These are phyloP conservation scores for Cydia splendana DNA, from an alignment of 1,140 invertebrate genomes.

Conservation along the genomic window DNA sequence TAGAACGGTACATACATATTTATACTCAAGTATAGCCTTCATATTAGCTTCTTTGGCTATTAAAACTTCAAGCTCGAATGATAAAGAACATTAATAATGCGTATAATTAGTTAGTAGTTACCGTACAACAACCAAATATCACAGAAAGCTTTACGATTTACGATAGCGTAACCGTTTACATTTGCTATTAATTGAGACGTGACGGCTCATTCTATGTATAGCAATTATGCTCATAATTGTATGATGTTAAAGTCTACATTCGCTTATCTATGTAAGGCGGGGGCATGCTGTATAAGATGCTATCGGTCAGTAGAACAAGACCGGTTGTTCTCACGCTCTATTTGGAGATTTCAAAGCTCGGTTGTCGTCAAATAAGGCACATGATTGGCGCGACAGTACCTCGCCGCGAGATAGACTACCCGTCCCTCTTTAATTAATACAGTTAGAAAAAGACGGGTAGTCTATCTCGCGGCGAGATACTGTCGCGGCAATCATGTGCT, in stretches of 20 bases:
- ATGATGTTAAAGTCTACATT: constrained; percentile 44
- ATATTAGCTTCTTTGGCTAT: not conserved
- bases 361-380: constrained; percentile 46
- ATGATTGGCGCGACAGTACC: too few relatives aligned
- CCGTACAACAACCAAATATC: constrained; percentile 18
- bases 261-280: not conserved
- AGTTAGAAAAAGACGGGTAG: too few relatives aligned
- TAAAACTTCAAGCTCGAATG: not conserved
- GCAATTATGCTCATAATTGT: constrained; percentile 39
- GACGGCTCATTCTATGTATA: constrained; percentile 36
- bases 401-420: too few relatives aligned
- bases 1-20: not conserved
- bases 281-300: constrained; percentile 35
- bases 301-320: constrained; percentile 51
- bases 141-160: constrained; percentile 26
- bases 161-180: constrained; percentile 39
- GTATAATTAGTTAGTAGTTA: constrained; percentile 19
- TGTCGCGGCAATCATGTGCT: too few relatives aligned
- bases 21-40: not conserved
- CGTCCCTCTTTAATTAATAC: too few relatives aligned
- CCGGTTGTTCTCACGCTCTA: constrained; percentile 59
- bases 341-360: constrained; percentile 52
- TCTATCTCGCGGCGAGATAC: too few relatives aligned
- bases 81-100: not conserved
- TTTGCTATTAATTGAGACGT: constrained; percentile 62